Evolutionary conservation across 2,888 invertebrate genomes (phyloP).

Genomic region (Nomada goodeniana): DNA sequence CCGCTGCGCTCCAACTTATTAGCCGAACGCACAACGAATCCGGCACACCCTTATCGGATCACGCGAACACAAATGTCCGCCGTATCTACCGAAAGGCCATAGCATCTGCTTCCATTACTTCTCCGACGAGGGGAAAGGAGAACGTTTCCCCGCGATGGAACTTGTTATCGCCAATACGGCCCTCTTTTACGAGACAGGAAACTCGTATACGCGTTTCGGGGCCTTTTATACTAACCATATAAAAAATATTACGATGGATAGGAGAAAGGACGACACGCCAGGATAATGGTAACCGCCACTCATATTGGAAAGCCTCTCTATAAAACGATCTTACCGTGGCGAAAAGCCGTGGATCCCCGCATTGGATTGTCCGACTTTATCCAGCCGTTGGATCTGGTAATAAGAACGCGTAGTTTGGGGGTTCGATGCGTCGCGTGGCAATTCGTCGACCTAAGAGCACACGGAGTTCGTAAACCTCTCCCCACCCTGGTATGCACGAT

Average conservation of each 20-base stretch:
- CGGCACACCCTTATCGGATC: slow-evolving; percentile 34
- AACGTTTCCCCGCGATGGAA: slow-evolving; percentile 45
- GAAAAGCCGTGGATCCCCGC: slow-evolving; percentile 26
- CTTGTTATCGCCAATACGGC: slow-evolving; percentile 62
- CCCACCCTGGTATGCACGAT: slow-evolving; percentile 26
- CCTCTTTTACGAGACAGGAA: slow-evolving; percentile 70
- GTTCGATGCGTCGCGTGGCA: slow-evolving; percentile 34
- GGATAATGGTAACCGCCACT: background rate
- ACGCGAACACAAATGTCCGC: slow-evolving; percentile 10
- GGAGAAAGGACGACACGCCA: slow-evolving; percentile 1
- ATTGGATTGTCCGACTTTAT: slow-evolving; percentile 57
- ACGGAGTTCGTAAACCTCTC: slow-evolving; percentile 37
- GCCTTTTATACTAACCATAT: slow-evolving; percentile 65
- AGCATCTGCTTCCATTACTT: slow-evolving; percentile 35
- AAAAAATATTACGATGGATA: slow-evolving; percentile 59
- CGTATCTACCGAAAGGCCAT: slow-evolving; percentile 40
- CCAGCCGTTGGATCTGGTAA: slow-evolving; percentile 55
- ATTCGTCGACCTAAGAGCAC: slow-evolving; percentile 45
- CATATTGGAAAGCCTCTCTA: slow-evolving; percentile 54
- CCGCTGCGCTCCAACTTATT: background rate
- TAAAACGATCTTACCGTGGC: slow-evolving; percentile 52
- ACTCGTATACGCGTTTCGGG: slow-evolving; percentile 63
- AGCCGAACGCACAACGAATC: slow-evolving; percentile 3
- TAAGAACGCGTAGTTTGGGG: slow-evolving; percentile 35
- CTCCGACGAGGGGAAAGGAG: slow-evolving; percentile 42